Percentiles rank a stretch among this genome's conserved stretches.
These are phyloP conservation scores for Oscheius myriophilus DNA, from an alignment of 2,888 invertebrate genomes.

Conservation along the genomic window DNA sequence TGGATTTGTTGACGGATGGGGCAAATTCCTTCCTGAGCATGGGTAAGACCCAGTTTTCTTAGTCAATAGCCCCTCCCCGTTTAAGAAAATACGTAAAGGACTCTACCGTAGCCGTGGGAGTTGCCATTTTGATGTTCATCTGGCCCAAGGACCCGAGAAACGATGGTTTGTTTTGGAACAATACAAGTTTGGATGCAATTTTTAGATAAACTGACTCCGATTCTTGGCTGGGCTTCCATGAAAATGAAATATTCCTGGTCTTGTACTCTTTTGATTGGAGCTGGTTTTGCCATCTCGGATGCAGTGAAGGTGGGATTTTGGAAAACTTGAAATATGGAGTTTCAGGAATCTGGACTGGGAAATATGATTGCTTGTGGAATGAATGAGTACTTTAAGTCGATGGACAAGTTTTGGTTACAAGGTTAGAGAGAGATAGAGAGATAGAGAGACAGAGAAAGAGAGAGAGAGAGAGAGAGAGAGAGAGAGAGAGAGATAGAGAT, in stretches of 20 bases:
- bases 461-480: no score
- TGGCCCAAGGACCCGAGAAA: slow-evolving; percentile 34
- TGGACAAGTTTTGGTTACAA: slow-evolving; percentile 23
- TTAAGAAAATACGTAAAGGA: slow-evolving; percentile 30
- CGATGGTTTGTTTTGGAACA: no score
- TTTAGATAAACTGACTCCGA: slow-evolving; percentile 26
- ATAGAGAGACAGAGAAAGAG: background rate
- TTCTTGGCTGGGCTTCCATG: slow-evolving; percentile 51
- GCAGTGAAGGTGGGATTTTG: slow-evolving; percentile 39
- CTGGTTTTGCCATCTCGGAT: slow-evolving; percentile 52
- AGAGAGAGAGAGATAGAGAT: background rate
- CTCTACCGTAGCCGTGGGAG: slow-evolving; percentile 38
- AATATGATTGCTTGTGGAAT: slow-evolving; percentile 37
- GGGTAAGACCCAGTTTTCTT: background rate
- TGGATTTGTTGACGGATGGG: slow-evolving; percentile 22
- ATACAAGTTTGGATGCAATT: no score
- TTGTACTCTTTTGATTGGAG: slow-evolving; percentile 49
- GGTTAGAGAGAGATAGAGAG: background rate
- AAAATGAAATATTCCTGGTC: slow-evolving; percentile 50
- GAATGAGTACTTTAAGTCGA: slow-evolving; percentile 6
- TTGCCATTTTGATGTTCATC: slow-evolving; percentile 41
- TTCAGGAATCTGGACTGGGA: slow-evolving; percentile 44
- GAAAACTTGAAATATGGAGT: no score
- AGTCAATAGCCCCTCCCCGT: no score
- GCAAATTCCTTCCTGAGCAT: slow-evolving; percentile 1